Conservation (phyloP, 2,888 invertebrate genomes). For the Chironomus riparius region DNA sequence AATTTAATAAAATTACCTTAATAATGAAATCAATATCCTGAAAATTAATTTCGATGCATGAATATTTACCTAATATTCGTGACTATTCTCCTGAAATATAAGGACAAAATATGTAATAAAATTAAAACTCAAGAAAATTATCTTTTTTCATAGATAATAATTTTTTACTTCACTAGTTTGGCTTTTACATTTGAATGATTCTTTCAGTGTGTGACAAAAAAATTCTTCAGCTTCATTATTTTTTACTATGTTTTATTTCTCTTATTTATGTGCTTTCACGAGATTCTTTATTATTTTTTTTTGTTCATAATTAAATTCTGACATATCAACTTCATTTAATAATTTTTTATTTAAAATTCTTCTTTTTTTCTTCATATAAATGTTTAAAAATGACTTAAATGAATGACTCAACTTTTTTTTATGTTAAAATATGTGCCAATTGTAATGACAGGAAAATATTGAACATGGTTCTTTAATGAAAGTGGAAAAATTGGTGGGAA, state of each 20-base stretch:
- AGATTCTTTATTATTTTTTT: background rate
- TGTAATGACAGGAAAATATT: no score
- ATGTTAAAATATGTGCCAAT: no score
- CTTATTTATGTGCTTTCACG: background rate
- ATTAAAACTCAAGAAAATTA: background rate
- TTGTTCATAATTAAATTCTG: background rate
- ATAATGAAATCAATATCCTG: no score
- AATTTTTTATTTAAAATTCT: background rate
- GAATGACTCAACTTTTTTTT: no score
- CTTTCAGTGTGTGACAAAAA: background rate
- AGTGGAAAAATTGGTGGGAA: no score
- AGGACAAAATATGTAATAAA: background rate
- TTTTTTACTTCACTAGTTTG: conserved; percentile 2
- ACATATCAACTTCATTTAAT: background rate
- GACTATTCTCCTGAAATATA: no score
- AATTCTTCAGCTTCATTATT: background rate
- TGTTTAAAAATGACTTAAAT: no score
- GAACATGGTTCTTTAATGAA: no score
- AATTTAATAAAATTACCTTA: background rate
- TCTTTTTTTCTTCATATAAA: background rate
- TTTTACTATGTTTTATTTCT: background rate
- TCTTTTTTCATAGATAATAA: background rate
- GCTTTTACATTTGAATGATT: conserved; percentile 8
- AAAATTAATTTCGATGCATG: no score
- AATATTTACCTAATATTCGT: no score